A percentile compares a stretch with the other conserved stretches of the same genome.
Conservation (phyloP, 1,140 invertebrate genomes). For the Agrypnia vestita region DNA sequence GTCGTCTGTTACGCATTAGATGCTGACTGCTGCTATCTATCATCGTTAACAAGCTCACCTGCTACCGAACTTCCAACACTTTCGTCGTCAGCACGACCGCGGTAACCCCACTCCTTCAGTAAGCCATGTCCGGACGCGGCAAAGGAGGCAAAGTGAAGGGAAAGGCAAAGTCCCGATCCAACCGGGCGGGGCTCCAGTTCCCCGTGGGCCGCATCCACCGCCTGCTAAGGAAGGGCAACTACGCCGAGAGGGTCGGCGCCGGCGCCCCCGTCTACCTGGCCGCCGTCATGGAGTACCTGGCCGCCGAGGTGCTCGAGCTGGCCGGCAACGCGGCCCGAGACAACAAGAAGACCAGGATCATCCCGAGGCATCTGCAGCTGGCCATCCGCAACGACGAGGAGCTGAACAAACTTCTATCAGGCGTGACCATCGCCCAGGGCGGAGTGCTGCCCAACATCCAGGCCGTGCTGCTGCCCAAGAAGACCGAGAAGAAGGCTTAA, state of each 20-base stretch:
- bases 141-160: constrained; percentile 79
- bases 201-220: constrained; percentile 82
- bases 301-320: constrained; percentile 84
- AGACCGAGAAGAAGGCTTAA: constrained; percentile 68
- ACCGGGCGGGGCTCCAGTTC: constrained; percentile 80
- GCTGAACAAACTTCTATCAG: constrained; percentile 82
- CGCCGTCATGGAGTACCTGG: constrained; percentile 73
- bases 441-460: constrained; percentile 87
- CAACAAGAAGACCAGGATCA: constrained; percentile 73
- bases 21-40: not conserved
- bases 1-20: too few species aligned
- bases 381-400: constrained; percentile 89
- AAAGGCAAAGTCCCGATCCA: constrained; percentile 77
- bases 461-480: constrained; percentile 81
- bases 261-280: constrained; percentile 82
- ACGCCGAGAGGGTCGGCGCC: constrained; percentile 80
- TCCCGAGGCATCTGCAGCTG: constrained; percentile 84
- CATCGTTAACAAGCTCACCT: not conserved
- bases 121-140: constrained; percentile 74
- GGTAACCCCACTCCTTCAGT: not conserved
- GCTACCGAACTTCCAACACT: not conserved
- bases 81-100: not conserved
- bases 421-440: constrained; percentile 85
- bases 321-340: constrained; percentile 72
- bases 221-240: constrained; percentile 81